These are phyloP conservation scores for Pelecanoides urinatrix DNA, from an alignment of 2,113 vertebrate species.

Conservation along the genomic window DNA sequence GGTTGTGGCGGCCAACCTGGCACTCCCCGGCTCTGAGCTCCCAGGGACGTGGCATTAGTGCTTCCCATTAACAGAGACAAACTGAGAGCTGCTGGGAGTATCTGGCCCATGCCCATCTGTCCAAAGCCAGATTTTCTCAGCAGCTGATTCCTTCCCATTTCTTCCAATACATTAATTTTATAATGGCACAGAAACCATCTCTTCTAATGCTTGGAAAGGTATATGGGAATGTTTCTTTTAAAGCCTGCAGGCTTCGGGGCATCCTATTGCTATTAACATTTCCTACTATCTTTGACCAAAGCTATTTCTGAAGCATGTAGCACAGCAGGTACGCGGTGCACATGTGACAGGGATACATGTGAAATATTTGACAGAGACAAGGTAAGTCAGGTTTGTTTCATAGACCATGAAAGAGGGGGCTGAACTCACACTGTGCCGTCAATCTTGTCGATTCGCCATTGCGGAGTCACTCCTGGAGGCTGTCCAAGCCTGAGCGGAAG, in stretches of 20 bases:
- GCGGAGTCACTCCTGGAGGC: not conserved
- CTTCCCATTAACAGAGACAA: not conserved
- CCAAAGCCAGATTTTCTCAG: not conserved
- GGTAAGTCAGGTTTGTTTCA: not conserved
- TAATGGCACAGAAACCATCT: not conserved
- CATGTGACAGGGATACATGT: not conserved
- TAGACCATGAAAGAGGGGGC: not conserved
- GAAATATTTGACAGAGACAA: not conserved
- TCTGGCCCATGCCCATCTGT: not conserved
- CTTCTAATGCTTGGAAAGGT: not conserved
- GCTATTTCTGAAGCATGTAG: not conserved
- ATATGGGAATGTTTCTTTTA: not conserved
- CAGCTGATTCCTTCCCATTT: not conserved
- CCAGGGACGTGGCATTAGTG: not conserved
- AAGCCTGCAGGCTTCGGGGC: not conserved
- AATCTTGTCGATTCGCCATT: not conserved
- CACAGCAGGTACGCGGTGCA: not conserved
- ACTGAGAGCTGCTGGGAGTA: not conserved
- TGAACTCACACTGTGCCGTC: not conserved
- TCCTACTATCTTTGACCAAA: not conserved
- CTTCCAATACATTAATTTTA: not conserved
- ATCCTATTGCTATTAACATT: not conserved
- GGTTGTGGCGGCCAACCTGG: not conserved
- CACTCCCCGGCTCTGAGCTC: not conserved
- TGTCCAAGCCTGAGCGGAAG: not conserved